These are phyloP conservation scores for Spisula subtruncata DNA, from an alignment of 2,888 invertebrate species.

Conservation along the genomic window DNA sequence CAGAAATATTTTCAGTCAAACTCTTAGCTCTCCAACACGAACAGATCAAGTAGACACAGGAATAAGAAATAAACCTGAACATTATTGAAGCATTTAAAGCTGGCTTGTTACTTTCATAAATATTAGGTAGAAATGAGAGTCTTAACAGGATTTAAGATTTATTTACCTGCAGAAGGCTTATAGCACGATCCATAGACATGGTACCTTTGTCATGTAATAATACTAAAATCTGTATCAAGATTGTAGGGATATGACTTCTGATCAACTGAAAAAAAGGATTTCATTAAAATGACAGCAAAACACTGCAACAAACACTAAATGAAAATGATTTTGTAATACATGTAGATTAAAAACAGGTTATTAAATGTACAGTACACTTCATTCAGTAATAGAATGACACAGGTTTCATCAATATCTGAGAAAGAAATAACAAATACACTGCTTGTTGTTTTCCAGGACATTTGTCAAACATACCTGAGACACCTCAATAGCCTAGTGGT, in stretches of 20 bases:
- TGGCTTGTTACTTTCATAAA: too few relatives aligned
- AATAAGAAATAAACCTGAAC: too few relatives aligned
- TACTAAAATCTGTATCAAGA: slow-evolving; percentile 75
- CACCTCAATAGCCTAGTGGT: too few relatives aligned
- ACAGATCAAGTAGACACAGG: too few relatives aligned
- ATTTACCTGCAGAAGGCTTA: slow-evolving; percentile 77
- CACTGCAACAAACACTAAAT: neutral
- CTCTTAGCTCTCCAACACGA: too few relatives aligned
- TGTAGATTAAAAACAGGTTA: too few relatives aligned
- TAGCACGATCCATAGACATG: slow-evolving; percentile 74
- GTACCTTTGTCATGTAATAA: slow-evolving; percentile 75
- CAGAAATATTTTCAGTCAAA: too few relatives aligned
- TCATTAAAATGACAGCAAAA: neutral
- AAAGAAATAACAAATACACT: too few relatives aligned
- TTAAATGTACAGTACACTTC: neutral
- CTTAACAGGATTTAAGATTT: neutral
- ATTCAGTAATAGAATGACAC: neutral
- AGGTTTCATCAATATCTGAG: too few relatives aligned
- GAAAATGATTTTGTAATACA: neutral
- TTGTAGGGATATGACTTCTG: slow-evolving; percentile 72
- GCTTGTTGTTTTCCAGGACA: too few relatives aligned
- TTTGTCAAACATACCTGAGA: too few relatives aligned
- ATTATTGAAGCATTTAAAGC: too few relatives aligned
- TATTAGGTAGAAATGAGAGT: neutral
- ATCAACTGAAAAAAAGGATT: slow-evolving; percentile 72